Evolutionary conservation across 2,888 invertebrate species (phyloP).

Genomic region (Allophyes oxyacanthae): DNA sequence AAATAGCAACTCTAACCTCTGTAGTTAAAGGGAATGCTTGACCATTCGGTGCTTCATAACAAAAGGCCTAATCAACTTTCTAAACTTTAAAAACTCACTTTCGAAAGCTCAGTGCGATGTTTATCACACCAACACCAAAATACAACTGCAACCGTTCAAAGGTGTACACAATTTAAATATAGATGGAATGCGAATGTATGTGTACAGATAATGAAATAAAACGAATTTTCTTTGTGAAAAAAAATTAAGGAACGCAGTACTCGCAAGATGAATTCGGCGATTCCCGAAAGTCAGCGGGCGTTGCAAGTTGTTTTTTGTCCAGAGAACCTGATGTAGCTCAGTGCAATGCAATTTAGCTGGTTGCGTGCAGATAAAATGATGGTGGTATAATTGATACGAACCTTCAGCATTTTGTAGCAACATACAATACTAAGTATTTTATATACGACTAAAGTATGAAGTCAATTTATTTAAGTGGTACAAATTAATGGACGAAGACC

Average conservation of each 20-base stretch:
- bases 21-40: too few relatives aligned
- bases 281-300: constrained; percentile 63
- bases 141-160: constrained; percentile 26
- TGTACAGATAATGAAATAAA: constrained; percentile 22
- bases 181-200: constrained; percentile 3
- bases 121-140: constrained; percentile 18
- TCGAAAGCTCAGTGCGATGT: constrained; percentile 17
- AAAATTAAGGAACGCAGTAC: constrained; percentile 10
- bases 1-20: too few relatives aligned
- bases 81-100: constrained; percentile 24
- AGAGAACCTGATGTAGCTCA: constrained; percentile 29
- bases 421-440: not conserved
- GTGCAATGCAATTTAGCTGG: constrained; percentile 10
- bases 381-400: constrained; percentile 17
- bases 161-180: constrained; percentile 24
- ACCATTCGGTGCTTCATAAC: too few relatives aligned
- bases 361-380: constrained; percentile 26
- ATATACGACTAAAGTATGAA: not conserved
- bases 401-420: not conserved
- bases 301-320: constrained; percentile 18
- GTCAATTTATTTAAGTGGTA: too few relatives aligned
- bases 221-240: constrained; percentile 24
- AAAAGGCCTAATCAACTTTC: constrained; percentile 22
- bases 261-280: constrained; percentile 36
- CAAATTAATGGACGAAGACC: too few relatives aligned